Evolutionary conservation across 2,113 vertebrate genomes (phyloP).

Genomic region (Atlantisia rogersi): DNA sequence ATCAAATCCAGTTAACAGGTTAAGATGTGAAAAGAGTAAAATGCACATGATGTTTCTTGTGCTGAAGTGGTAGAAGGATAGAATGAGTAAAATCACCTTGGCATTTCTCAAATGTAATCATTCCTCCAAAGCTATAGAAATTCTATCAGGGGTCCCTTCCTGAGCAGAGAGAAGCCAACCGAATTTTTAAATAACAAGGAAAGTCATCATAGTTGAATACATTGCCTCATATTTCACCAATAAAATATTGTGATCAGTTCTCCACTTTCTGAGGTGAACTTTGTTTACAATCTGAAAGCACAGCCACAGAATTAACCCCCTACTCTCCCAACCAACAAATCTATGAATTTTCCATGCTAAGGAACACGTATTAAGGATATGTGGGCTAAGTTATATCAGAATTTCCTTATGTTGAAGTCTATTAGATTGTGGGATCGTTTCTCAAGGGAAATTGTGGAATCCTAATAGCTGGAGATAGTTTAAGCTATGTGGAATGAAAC

Average conservation of each 20-base stretch:
- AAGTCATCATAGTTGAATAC: background rate
- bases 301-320: background rate
- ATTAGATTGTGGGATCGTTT: constrained; percentile 1
- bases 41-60: background rate
- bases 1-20: background rate
- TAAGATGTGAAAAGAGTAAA: background rate
- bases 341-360: background rate
- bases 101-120: background rate
- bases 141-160: background rate
- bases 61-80: background rate
- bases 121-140: background rate
- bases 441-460: constrained; percentile 7
- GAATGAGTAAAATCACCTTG: background rate
- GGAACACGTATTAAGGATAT: background rate
- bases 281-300: background rate
- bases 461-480: background rate
- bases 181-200: background rate
- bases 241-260: background rate
- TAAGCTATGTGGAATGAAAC: background rate
- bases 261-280: background rate
- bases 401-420: background rate
- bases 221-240: background rate
- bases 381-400: background rate
- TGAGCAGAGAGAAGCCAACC: background rate
- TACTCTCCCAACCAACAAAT: background rate